A percentile compares a stretch with the other conserved stretches of the same genome.
Conservation (phyloP, 2,113 vertebrate genomes). For the Hyperopisus bebe region DNA sequence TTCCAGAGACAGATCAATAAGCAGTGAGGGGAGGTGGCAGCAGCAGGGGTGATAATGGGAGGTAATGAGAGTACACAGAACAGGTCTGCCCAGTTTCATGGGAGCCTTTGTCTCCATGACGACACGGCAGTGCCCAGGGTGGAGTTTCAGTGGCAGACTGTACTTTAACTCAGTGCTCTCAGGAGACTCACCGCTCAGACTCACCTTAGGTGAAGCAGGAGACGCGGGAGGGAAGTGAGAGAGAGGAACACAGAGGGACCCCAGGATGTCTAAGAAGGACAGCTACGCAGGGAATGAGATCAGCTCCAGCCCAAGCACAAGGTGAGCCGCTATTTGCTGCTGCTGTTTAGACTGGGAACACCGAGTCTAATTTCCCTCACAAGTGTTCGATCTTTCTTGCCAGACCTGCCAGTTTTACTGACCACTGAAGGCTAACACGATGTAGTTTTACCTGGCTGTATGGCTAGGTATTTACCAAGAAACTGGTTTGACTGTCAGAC, state of each 20-base stretch:
- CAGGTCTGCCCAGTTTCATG: constrained; percentile 55
- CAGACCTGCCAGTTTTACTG: background rate
- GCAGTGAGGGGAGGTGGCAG: background rate
- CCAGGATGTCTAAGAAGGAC: constrained; percentile 54
- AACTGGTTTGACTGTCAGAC: background rate
- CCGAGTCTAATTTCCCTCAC: background rate
- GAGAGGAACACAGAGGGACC: constrained; percentile 27
- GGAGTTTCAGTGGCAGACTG: constrained; percentile 48
- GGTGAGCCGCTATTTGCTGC: constrained; percentile 48
- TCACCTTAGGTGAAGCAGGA: constrained; percentile 19
- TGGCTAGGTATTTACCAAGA: background rate
- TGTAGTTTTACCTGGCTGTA: background rate
- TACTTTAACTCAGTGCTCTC: constrained; percentile 22
- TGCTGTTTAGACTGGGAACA: background rate
- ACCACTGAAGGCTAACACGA: background rate
- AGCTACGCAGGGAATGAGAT: constrained; percentile 31
- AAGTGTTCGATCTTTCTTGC: background rate
- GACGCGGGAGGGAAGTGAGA: constrained; percentile 22
- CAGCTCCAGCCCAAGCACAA: constrained; percentile 40
- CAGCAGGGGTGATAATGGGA: background rate
- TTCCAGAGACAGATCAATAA: background rate
- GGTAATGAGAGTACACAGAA: constrained; percentile 33
- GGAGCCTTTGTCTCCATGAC: constrained; percentile 42
- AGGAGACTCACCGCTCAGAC: background rate
- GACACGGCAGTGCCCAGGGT: constrained; percentile 55